These are phyloP conservation scores for Gibbula magus DNA, from an alignment of 2,888 invertebrate species.

Conservation along the genomic window DNA sequence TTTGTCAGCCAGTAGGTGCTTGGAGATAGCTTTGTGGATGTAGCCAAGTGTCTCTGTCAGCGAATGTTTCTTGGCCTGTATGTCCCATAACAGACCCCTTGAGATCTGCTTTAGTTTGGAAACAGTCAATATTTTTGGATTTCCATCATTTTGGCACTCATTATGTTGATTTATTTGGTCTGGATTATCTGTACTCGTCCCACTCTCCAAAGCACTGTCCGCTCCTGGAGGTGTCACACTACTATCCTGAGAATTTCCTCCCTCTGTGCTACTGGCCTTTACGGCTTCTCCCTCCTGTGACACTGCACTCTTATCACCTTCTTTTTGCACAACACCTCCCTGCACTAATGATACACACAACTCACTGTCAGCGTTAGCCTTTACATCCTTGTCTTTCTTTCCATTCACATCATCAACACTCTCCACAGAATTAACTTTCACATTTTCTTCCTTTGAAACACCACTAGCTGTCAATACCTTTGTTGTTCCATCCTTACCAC, in stretches of 20 bases:
- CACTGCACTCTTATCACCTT: background rate
- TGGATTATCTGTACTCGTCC: background rate
- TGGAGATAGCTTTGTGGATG: conserved; percentile 67
- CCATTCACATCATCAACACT: background rate
- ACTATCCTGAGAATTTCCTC: background rate
- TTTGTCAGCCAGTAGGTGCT: conserved; percentile 59
- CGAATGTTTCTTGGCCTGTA: conserved; percentile 65
- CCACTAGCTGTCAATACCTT: no score
- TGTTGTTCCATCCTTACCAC: no score
- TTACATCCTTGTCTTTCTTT: background rate
- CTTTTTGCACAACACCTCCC: background rate
- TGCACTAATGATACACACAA: background rate
- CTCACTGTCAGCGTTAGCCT: background rate
- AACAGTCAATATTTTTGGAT: conserved; percentile 31
- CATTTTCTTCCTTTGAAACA: background rate
- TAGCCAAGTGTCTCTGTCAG: conserved; percentile 67
- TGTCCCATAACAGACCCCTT: conserved; percentile 65
- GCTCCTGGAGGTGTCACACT: background rate
- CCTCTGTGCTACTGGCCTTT: background rate
- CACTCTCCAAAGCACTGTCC: background rate
- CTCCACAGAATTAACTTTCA: background rate
- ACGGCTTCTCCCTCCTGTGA: background rate
- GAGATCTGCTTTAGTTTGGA: conserved; percentile 53
- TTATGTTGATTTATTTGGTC: background rate
- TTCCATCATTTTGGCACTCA: background rate